Evolutionary conservation across 2,113 vertebrate species (phyloP).

Genomic region (Scatophagus argus): DNA sequence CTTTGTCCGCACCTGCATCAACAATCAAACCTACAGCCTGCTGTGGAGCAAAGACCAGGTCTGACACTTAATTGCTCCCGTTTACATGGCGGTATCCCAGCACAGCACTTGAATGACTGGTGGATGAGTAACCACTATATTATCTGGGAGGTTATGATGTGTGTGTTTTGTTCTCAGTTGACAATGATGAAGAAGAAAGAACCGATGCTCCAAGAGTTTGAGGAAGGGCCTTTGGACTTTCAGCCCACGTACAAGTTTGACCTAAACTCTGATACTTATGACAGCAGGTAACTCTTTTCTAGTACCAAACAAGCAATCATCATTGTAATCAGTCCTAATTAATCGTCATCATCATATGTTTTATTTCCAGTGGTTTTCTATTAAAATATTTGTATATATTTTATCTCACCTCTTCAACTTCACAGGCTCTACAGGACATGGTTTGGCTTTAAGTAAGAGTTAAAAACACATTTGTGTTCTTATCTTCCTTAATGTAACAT

Average conservation of each 20-base stretch:
- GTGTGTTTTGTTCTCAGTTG: slow-evolving; percentile 82
- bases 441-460: slow-evolving; percentile 89
- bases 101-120: neutral
- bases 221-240: slow-evolving; percentile 92
- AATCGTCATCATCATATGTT: neutral
- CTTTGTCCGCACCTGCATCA: slow-evolving; percentile 91
- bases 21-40: slow-evolving; percentile 82
- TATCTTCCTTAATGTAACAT: slow-evolving; percentile 7
- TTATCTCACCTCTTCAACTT: slow-evolving; percentile 58
- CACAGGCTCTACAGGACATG: slow-evolving; percentile 85
- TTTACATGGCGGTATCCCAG: neutral
- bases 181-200: slow-evolving; percentile 91
- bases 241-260: slow-evolving; percentile 97
- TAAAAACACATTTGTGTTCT: slow-evolving; percentile 29
- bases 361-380: neutral
- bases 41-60: slow-evolving; percentile 99
- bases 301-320: neutral
- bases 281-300: slow-evolving; percentile 84
- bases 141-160: neutral
- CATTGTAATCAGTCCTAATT: neutral
- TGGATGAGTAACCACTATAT: neutral
- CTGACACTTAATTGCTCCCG: neutral
- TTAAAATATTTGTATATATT: slow-evolving; percentile 12
- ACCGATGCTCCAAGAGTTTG: slow-evolving; percentile 89
- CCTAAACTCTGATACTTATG: slow-evolving; percentile 88